These are phyloP conservation scores for Saguinus midas DNA, from an alignment of 2,113 vertebrate genomes.

Conservation along the genomic window DNA sequence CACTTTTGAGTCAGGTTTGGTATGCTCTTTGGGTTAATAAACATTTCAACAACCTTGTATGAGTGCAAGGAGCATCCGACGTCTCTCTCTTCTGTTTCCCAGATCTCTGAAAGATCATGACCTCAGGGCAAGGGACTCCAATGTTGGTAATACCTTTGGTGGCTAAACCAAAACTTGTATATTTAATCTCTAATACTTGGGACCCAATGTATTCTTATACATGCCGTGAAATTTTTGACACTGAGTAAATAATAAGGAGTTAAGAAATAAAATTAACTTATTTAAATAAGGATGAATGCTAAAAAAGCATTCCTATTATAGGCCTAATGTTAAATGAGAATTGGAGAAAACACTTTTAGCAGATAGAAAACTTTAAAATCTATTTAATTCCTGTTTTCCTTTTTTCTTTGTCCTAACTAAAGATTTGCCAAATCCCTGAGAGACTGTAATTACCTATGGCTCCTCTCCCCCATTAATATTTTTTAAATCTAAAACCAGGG, in stretches of 20 bases:
- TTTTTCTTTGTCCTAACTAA: background rate
- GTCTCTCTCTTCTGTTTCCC: background rate
- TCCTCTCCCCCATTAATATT: background rate
- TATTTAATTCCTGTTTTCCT: background rate
- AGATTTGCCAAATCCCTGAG: background rate
- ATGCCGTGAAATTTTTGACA: background rate
- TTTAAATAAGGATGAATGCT: background rate
- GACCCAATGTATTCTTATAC: background rate
- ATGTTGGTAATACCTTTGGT: background rate
- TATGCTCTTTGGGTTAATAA: background rate
- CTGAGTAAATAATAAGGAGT: background rate
- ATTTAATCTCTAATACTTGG: background rate
- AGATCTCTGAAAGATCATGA: background rate
- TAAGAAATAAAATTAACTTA: background rate
- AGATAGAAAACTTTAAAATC: background rate
- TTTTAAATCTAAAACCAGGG: background rate
- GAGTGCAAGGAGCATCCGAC: background rate
- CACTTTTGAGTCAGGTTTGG: background rate
- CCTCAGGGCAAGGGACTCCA: background rate
- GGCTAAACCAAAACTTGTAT: background rate
- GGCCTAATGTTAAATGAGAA: background rate
- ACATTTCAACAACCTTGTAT: background rate
- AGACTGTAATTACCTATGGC: background rate
- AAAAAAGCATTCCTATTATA: background rate
- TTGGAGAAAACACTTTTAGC: background rate